phyloP scores from a whole-genome alignment of 1,140 invertebrate genomes.

The Heterodera schachtii region DNA sequence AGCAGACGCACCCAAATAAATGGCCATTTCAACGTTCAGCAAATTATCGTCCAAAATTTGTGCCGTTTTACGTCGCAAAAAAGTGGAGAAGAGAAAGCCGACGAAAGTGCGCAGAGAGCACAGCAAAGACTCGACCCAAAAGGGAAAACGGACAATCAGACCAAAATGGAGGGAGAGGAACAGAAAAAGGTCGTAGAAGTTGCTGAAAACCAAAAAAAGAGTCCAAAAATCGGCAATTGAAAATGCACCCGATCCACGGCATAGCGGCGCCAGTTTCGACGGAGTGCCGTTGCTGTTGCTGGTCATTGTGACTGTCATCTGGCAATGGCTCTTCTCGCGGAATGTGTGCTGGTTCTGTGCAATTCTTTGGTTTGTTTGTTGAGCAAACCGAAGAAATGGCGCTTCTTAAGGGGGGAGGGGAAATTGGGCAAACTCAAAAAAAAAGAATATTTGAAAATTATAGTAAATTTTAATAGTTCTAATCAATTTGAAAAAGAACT shows the following conservation, averaged over 20 bases:
- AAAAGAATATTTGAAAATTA: too few relatives aligned
- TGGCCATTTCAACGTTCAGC: conserved; percentile 14
- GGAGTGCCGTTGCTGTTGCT: neutral
- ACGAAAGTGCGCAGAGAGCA: conserved; percentile 18
- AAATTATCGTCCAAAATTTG: conserved; percentile 20
- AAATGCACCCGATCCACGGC: neutral
- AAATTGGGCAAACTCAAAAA: too few relatives aligned
- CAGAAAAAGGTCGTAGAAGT: conserved; percentile 12
- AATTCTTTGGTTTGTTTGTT: too few relatives aligned
- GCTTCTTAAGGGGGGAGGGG: too few relatives aligned
- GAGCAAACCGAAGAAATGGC: too few relatives aligned
- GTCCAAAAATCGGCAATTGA: neutral
- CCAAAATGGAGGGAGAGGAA: conserved; percentile 8
- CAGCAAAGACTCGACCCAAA: conserved; percentile 26
- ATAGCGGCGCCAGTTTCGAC: neutral
- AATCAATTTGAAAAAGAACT: too few relatives aligned
- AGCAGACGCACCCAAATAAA: conserved; percentile 8
- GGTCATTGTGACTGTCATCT: too few relatives aligned
- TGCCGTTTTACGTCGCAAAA: conserved; percentile 19
- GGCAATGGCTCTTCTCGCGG: too few relatives aligned
- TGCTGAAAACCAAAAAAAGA: neutral
- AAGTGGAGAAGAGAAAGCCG: conserved; percentile 1
- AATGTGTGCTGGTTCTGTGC: too few relatives aligned
- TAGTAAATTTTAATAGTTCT: too few relatives aligned
- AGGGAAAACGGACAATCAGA: conserved; percentile 17